Percentiles rank a stretch among this genome's conserved stretches.
phyloP scores from a whole-genome alignment of 1,140 invertebrate genomes.

The Drosophila teissieri region DNA sequence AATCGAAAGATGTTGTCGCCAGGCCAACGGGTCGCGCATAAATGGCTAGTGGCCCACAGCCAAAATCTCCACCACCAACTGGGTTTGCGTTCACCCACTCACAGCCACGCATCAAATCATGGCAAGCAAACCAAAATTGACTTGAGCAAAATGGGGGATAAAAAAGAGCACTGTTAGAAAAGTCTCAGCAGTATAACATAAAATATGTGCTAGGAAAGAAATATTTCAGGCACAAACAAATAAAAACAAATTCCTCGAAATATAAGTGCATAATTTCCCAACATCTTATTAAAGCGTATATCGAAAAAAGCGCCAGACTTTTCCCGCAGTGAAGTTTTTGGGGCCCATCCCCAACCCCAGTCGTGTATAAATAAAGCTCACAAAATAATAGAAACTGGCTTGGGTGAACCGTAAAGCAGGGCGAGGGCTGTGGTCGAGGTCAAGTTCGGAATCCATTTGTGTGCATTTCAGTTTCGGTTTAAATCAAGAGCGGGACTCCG shows the following conservation, averaged over 20 bases:
- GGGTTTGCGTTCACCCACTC: background rate
- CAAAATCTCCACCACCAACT: background rate
- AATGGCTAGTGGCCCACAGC: constrained; percentile 13
- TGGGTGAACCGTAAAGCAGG: constrained; percentile 2
- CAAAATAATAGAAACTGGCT: constrained; percentile 65
- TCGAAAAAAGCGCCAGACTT: background rate
- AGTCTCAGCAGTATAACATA: background rate
- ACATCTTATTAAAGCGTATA: background rate
- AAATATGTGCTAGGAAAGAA: background rate
- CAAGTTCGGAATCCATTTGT: constrained; percentile 78
- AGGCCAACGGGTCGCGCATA: constrained; percentile 12
- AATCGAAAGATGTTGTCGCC: constrained; percentile 76
- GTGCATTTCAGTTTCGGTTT: constrained; percentile 81
- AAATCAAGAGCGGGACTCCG: constrained; percentile 65
- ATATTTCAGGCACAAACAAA: no score
- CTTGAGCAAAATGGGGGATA: constrained; percentile 45
- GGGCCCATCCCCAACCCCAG: background rate
- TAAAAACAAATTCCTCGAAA: no score
- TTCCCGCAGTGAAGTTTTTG: constrained; percentile 9
- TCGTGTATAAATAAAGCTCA: constrained; percentile 56
- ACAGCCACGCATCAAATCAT: constrained; percentile 58
- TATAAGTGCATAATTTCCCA: no score
- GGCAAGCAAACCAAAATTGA: constrained; percentile 67
- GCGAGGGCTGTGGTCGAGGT: constrained; percentile 14
- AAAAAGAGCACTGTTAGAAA: constrained; percentile 3